These are phyloP conservation scores for Drosophila tripunctata DNA, from an alignment of 2,888 invertebrate genomes.

Conservation along the genomic window DNA sequence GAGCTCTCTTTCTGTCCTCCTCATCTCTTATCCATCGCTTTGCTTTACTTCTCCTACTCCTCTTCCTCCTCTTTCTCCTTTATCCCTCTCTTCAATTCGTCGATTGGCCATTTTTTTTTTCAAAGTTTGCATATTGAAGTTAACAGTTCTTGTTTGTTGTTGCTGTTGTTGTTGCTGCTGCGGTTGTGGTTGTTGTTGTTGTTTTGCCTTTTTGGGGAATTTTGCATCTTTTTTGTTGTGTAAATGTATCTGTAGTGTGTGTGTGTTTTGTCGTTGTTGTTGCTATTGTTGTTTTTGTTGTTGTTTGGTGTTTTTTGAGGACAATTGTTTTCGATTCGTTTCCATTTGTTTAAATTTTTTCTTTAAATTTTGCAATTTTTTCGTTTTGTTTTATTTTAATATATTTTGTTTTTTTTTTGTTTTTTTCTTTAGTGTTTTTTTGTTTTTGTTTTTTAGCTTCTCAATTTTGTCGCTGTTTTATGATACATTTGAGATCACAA, in stretches of 20 bases:
- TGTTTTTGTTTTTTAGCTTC: slow-evolving; percentile 59
- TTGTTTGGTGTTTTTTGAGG: slow-evolving; percentile 47
- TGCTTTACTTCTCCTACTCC: not conserved
- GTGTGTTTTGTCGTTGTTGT: slow-evolving; percentile 36
- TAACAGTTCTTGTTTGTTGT: slow-evolving; percentile 34
- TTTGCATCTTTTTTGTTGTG: slow-evolving; percentile 71
- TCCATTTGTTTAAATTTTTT: slow-evolving; percentile 45
- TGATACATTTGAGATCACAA: slow-evolving; percentile 83
- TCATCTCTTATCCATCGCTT: not conserved
- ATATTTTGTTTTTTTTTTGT: slow-evolving; percentile 14
- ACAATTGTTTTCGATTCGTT: slow-evolving; percentile 38
- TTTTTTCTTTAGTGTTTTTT: slow-evolving; percentile 22
- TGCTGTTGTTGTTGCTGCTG: slow-evolving; percentile 23
- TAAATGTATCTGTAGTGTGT: slow-evolving; percentile 36
- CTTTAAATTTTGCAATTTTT: slow-evolving; percentile 39
- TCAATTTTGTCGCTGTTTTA: slow-evolving; percentile 69
- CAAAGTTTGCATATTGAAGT: slow-evolving; percentile 70
- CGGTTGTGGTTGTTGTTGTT: too few relatives aligned
- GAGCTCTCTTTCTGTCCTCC: slow-evolving; percentile 46
- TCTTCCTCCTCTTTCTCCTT: slow-evolving; percentile 18
- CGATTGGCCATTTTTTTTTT: slow-evolving; percentile 56
- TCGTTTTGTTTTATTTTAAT: slow-evolving; percentile 19
- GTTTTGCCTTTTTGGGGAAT: slow-evolving; percentile 60
- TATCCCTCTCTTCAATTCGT: slow-evolving; percentile 25
- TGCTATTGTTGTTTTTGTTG: too few relatives aligned